These are phyloP conservation scores for Gephyroberyx darwinii DNA, from an alignment of 2,797 vertebrate genomes.

Conservation along the genomic window DNA sequence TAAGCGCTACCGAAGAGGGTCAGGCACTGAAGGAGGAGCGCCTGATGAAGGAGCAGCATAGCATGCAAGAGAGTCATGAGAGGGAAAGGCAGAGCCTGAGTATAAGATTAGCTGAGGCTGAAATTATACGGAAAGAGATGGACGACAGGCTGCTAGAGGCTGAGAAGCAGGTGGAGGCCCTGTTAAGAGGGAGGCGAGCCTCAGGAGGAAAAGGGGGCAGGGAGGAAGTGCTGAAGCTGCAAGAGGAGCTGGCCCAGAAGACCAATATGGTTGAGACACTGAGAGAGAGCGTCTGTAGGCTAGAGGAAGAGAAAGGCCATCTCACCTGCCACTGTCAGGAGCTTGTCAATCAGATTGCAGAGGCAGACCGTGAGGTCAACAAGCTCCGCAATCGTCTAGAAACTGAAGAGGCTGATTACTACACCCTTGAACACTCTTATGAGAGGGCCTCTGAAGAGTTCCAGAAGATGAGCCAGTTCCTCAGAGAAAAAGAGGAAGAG, in stretches of 20 bases:
- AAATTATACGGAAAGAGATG: slow-evolving; percentile 83
- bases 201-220: slow-evolving; percentile 80
- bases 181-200: slow-evolving; percentile 86
- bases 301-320: slow-evolving; percentile 87
- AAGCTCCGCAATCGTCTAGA: slow-evolving; percentile 86
- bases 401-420: slow-evolving; percentile 87
- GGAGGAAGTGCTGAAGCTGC: slow-evolving; percentile 86
- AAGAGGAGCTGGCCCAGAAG: slow-evolving; percentile 87
- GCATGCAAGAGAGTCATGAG: slow-evolving; percentile 89
- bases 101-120: slow-evolving; percentile 86
- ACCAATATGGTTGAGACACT: slow-evolving; percentile 85
- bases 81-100: slow-evolving; percentile 88
- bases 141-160: slow-evolving; percentile 87
- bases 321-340: slow-evolving; percentile 91
- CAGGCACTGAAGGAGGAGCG: slow-evolving; percentile 90
- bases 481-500: slow-evolving; percentile 92
- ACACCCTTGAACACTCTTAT: slow-evolving; percentile 85
- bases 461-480: slow-evolving; percentile 84
- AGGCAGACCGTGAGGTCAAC: slow-evolving; percentile 87
- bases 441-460: slow-evolving; percentile 88
- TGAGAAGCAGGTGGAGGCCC: slow-evolving; percentile 87
- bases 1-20: slow-evolving; percentile 87
- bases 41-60: slow-evolving; percentile 86
- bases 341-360: slow-evolving; percentile 88
- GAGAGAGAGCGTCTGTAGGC: slow-evolving; percentile 84